These are phyloP conservation scores for Zoanthus sansibaricus DNA, from an alignment of 92 coral and sea anemone genomes.

Conservation along the genomic window DNA sequence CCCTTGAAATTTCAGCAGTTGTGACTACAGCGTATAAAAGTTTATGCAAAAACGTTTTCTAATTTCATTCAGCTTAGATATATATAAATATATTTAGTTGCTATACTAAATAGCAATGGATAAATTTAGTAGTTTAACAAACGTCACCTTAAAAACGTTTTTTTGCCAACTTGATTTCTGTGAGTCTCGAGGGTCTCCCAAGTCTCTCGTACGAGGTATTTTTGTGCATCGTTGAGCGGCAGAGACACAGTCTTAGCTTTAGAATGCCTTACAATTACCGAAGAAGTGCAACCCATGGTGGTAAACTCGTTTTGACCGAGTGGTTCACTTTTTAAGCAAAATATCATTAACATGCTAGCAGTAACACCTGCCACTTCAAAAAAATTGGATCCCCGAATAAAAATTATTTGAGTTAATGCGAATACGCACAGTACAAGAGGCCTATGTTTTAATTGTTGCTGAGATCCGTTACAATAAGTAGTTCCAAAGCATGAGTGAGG, in stretches of 20 bases:
- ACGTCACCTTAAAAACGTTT: slow-evolving; percentile 74
- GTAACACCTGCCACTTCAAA: slow-evolving; percentile 13
- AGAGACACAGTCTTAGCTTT: slow-evolving; percentile 18
- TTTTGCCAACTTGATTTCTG: slow-evolving; percentile 71
- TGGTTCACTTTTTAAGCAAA: background rate
- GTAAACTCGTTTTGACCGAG: background rate
- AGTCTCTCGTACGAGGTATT: slow-evolving; percentile 83
- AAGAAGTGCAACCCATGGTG: slow-evolving; percentile 63
- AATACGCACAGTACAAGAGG: background rate
- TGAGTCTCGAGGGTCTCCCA: slow-evolving; percentile 82
- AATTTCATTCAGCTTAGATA: background rate
- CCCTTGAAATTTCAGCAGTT: background rate
- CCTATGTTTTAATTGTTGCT: background rate
- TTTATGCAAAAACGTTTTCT: background rate
- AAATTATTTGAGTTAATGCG: background rate
- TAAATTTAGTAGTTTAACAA: background rate
- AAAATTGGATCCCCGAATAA: slow-evolving; percentile 17
- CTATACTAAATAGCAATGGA: background rate
- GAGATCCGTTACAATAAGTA: background rate
- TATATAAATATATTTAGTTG: background rate
- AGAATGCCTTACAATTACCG: slow-evolving; percentile 25
- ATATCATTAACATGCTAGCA: background rate
- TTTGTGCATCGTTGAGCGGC: slow-evolving; percentile 66
- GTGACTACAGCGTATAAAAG: background rate
- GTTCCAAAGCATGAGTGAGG: background rate